Conservation (phyloP, 2,797 vertebrate species). For the Poecilia picta region DNA sequence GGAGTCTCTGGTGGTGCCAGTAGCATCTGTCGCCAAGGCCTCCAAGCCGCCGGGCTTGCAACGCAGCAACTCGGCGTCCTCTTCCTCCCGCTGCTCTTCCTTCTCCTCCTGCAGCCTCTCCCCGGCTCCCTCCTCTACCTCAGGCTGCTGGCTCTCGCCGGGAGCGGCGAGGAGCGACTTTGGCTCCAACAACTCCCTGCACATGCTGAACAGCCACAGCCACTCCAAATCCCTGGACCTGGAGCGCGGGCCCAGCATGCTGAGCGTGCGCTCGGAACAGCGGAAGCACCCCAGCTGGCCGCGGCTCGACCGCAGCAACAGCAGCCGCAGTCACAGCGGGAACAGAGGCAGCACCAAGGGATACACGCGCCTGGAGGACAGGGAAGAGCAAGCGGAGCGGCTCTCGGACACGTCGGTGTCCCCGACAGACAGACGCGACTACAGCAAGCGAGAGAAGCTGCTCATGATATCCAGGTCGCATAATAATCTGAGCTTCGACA, state of each 20-base stretch:
- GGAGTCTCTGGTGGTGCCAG: conserved; percentile 89
- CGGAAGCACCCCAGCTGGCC: conserved; percentile 98
- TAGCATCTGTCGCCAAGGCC: conserved; percentile 83
- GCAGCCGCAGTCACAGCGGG: conserved; percentile 51
- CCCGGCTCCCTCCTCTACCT: conserved; percentile 79
- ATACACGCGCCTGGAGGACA: conserved; percentile 93
- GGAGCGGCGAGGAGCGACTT: conserved; percentile 91
- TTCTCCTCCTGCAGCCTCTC: conserved; percentile 76
- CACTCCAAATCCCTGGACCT: conserved; percentile 98
- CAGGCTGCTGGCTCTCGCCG: conserved; percentile 89
- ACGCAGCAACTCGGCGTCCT: conserved; percentile 86
- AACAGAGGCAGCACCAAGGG: conserved; percentile 92
- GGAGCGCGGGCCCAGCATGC: conserved; percentile 84
- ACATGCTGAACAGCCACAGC: conserved; percentile 90
- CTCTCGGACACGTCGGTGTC: conserved; percentile 79
- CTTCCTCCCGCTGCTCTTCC: conserved; percentile 78
- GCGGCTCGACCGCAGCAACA: conserved; percentile 93
- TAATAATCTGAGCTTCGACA: conserved; percentile 97
- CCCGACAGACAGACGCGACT: conserved; percentile 83
- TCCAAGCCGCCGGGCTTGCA: conserved; percentile 78
- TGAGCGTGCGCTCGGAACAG: conserved; percentile 92
- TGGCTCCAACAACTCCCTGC: conserved; percentile 93
- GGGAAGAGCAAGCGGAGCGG: conserved; percentile 92
- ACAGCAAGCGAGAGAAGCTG: conserved; percentile 96
- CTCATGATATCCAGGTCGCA: conserved; percentile 99